phyloP scores from a whole-genome alignment of 2,888 invertebrate genomes.

The Aproaerema taeniolella region DNA sequence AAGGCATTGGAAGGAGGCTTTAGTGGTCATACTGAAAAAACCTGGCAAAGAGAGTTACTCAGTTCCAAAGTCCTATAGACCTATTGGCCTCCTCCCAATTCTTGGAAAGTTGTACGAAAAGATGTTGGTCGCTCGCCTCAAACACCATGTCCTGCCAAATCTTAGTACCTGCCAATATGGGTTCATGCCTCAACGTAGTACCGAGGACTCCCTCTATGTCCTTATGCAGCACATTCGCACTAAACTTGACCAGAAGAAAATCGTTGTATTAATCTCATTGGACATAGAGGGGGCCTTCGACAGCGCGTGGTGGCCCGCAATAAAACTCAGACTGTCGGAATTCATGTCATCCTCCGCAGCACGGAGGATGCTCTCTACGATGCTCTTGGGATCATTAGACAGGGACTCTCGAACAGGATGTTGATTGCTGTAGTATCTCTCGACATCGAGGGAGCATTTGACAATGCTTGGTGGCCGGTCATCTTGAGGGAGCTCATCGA shows the following conservation, averaged over 20 bases:
- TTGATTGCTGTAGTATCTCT: too few species aligned
- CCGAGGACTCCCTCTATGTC: constrained; percentile 8
- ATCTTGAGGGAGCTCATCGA: constrained; percentile 10
- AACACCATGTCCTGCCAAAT: not conserved
- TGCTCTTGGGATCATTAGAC: too few species aligned
- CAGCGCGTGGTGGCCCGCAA: constrained; percentile 17
- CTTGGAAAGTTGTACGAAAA: not conserved
- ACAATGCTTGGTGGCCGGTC: constrained; percentile 7
- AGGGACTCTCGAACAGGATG: too few species aligned
- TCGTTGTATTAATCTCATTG: not conserved
- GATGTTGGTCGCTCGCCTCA: not conserved
- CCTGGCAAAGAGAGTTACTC: not conserved
- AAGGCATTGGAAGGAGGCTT: not conserved
- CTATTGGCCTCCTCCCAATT: not conserved
- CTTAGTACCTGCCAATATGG: constrained; percentile 2
- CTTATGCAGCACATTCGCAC: constrained; percentile 5
- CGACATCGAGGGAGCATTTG: too few species aligned
- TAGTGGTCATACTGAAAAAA: not conserved
- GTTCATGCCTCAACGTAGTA: not conserved
- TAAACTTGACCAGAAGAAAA: not conserved
- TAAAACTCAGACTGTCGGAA: constrained; percentile 12
- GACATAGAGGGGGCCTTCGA: constrained; percentile 7
- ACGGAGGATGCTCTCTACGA: too few species aligned
- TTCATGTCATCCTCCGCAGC: too few species aligned
- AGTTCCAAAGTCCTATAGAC: not conserved